Evolutionary conservation across 1,140 invertebrate genomes (phyloP).

Genomic region (Lucilia cuprina): DNA sequence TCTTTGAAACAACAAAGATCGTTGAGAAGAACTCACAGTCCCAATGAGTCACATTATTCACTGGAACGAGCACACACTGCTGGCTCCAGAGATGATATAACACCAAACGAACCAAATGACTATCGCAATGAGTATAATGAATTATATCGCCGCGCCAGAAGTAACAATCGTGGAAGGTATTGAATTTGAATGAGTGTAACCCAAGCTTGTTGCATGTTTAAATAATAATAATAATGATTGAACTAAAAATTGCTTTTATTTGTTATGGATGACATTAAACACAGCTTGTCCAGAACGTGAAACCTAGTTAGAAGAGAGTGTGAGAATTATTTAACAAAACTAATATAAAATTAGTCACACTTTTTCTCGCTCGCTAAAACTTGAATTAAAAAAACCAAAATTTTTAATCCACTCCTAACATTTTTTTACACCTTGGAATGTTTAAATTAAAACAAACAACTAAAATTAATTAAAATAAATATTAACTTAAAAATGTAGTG

Average conservation of each 20-base stretch:
- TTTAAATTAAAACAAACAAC: neutral
- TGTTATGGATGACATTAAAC: neutral
- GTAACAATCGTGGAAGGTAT: slow-evolving; percentile 54
- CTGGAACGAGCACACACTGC: slow-evolving; percentile 25
- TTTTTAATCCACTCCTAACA: neutral
- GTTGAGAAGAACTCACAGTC: slow-evolving; percentile 45
- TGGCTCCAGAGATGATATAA: slow-evolving; percentile 45
- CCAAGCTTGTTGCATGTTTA: neutral
- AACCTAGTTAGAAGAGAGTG: neutral
- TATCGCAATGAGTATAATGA: slow-evolving; percentile 36
- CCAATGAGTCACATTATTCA: slow-evolving; percentile 40
- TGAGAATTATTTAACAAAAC: neutral
- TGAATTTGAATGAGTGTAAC: slow-evolving; percentile 32
- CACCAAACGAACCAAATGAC: slow-evolving; percentile 30
- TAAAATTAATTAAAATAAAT: slow-evolving; percentile 1
- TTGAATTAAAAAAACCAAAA: neutral
- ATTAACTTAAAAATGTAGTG: neutral
- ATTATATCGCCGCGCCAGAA: slow-evolving; percentile 21
- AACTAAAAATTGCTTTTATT: neutral
- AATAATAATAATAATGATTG: neutral
- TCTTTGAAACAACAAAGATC: slow-evolving; percentile 47
- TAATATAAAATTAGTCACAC: neutral
- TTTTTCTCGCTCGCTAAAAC: neutral
- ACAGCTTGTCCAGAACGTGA: neutral
- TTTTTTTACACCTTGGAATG: neutral